Conservation (phyloP, 2,113 vertebrate genomes). For the Malurus alboscapulatus region DNA sequence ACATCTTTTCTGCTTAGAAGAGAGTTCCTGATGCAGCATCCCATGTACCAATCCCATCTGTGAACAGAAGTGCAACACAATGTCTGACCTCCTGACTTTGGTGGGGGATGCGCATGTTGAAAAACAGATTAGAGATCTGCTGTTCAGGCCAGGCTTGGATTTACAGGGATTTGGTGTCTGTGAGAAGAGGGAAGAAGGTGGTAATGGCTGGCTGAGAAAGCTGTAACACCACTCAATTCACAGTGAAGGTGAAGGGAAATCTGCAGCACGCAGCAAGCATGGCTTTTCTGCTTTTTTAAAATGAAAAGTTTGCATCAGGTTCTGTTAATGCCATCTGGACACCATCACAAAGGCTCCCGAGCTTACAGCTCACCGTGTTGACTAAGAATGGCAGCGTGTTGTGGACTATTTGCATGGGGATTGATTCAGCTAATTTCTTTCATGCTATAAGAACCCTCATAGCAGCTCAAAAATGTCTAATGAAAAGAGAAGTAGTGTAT, state of each 20-base stretch:
- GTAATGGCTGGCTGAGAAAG: neutral
- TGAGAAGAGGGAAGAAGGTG: neutral
- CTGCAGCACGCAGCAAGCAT: neutral
- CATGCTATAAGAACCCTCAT: neutral
- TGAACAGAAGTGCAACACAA: neutral
- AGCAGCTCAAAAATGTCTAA: constrained; percentile 27
- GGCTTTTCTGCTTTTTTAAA: neutral
- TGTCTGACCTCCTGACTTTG: neutral
- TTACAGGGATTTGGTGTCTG: neutral
- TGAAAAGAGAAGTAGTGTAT: constrained; percentile 32
- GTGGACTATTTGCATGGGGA: neutral
- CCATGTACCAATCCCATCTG: neutral
- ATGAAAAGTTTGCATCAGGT: neutral
- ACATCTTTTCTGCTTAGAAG: neutral
- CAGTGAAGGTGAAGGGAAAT: neutral
- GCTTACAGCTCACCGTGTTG: neutral
- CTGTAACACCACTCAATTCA: neutral
- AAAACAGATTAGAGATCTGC: neutral
- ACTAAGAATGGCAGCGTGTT: neutral
- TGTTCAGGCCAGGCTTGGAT: neutral
- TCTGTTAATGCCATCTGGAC: neutral
- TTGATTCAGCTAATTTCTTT: constrained; percentile 3
- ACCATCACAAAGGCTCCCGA: neutral
- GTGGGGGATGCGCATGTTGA: neutral
- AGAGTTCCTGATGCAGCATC: neutral